Conservation (phyloP, 2,113 vertebrate genomes). For the Tyto alba region DNA sequence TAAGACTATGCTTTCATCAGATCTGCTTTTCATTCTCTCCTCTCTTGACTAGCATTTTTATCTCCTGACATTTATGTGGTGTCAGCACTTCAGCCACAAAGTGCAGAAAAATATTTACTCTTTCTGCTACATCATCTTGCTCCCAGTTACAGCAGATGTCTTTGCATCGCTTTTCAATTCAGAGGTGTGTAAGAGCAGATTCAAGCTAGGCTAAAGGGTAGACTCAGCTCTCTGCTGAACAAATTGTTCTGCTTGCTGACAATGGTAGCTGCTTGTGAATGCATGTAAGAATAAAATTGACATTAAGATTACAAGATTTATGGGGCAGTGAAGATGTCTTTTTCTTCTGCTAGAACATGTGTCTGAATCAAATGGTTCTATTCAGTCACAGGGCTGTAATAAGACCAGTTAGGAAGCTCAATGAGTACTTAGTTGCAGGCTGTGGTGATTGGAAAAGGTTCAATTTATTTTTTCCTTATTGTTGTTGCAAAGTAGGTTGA, state of each 20-base stretch:
- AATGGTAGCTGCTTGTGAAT: background rate
- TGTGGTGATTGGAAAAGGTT: background rate
- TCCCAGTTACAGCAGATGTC: background rate
- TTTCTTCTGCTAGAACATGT: background rate
- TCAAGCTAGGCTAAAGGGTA: background rate
- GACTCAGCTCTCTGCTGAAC: background rate
- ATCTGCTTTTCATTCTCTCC: background rate
- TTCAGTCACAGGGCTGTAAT: background rate
- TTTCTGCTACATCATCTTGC: background rate
- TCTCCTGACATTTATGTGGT: background rate
- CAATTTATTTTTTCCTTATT: accelerated
- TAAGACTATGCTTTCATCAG: background rate
- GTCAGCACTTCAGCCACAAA: background rate
- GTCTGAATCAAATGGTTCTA: background rate
- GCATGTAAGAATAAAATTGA: background rate
- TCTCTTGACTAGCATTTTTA: background rate
- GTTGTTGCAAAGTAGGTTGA: background rate
- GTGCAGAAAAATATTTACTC: background rate
- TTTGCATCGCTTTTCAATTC: background rate
- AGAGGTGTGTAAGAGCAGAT: background rate
- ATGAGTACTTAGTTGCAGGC: background rate
- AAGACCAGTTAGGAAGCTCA: background rate
- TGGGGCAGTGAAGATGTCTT: background rate
- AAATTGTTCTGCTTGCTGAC: conserved; percentile 36
- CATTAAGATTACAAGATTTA: conserved; percentile 32